Evolutionary conservation across 2,888 invertebrate genomes (phyloP).

Genomic region (Leptogaster cylindrica): DNA sequence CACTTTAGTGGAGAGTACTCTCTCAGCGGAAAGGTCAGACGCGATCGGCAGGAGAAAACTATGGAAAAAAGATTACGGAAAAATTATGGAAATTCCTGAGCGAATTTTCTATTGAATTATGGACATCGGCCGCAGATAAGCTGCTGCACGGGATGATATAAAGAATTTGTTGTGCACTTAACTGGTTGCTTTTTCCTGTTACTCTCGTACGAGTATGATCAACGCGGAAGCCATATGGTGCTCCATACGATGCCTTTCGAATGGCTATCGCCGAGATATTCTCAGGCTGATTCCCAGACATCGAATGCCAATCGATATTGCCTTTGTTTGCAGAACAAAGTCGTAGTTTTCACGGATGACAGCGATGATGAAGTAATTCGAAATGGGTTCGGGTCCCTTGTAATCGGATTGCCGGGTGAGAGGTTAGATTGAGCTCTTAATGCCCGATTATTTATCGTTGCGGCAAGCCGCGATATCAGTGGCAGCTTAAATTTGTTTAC

Average conservation of each 20-base stretch:
- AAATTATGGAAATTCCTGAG: conserved; percentile 38
- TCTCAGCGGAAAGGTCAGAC: conserved; percentile 40
- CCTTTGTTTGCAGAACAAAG: not conserved
- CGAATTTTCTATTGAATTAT: conserved; percentile 42
- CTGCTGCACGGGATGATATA: conserved; percentile 25
- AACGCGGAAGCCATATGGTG: conserved; percentile 35
- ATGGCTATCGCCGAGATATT: conserved; percentile 20
- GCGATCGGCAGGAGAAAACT: conserved; percentile 18
- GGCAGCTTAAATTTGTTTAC: too few species aligned
- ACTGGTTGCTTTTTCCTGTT: conserved; percentile 1
- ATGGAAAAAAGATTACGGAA: conserved; percentile 30
- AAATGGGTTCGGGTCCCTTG: conserved; percentile 9
- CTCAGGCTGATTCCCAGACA: conserved; percentile 1
- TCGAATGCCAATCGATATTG: not conserved
- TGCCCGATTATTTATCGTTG: too few species aligned
- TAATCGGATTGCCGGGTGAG: conserved; percentile 15
- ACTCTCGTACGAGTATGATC: not conserved
- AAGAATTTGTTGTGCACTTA: conserved; percentile 38
- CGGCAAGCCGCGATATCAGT: too few species aligned
- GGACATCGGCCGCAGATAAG: conserved; percentile 27
- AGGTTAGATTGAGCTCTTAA: too few species aligned
- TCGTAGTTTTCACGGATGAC: conserved; percentile 2
- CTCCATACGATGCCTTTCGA: conserved; percentile 4
- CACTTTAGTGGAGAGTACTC: conserved; percentile 46
- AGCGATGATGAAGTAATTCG: conserved; percentile 20